Evolutionary conservation across 2,797 vertebrate genomes (phyloP).

Genomic region (Poeciliopsis turneri): DNA sequence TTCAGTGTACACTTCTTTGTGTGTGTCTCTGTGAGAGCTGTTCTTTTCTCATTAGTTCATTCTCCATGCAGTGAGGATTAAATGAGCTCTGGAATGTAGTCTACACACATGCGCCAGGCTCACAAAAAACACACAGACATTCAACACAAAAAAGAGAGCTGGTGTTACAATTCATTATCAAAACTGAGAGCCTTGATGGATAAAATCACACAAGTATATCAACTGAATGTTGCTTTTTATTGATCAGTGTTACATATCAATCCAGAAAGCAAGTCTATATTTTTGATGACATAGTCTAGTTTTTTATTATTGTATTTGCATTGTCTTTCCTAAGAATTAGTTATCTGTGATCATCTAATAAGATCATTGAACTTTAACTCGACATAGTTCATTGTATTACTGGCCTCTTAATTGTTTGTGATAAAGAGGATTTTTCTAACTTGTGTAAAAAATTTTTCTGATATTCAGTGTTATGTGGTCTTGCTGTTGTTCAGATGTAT

Average conservation of each 20-base stretch:
- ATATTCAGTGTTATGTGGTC: neutral
- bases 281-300: neutral
- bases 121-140: neutral
- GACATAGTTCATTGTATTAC: neutral
- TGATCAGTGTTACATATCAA: neutral
- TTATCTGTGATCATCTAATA: neutral
- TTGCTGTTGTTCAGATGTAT: neutral
- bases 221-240: conserved; percentile 1
- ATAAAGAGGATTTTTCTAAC: neutral
- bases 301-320: neutral
- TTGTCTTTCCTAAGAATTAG: neutral
- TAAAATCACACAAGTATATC: neutral
- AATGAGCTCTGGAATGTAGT: neutral
- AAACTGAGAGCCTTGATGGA: neutral
- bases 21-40: neutral
- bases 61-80: conserved; percentile 12
- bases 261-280: neutral
- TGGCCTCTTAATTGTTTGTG: neutral
- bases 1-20: neutral
- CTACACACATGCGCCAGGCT: neutral
- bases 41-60: conserved; percentile 21
- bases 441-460: neutral
- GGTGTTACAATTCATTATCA: neutral
- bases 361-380: neutral
- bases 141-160: neutral